Evolutionary conservation across 2,113 vertebrate genomes (phyloP).

Genomic region (Dasyurus viverrinus): DNA sequence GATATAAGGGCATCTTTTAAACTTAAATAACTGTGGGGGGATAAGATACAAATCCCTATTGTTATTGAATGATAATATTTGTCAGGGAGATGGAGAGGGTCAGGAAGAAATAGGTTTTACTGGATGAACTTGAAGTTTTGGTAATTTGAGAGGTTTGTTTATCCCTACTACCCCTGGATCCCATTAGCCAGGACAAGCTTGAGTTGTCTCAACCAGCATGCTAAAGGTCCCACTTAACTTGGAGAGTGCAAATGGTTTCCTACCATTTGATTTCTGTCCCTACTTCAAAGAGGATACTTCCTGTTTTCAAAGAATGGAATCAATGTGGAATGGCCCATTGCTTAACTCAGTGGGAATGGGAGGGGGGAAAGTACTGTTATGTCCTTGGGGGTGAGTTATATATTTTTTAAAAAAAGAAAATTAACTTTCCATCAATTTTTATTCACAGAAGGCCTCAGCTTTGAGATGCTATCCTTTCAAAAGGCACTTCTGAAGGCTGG

Average conservation of each 20-base stretch:
- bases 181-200: neutral
- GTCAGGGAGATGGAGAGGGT: neutral
- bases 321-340: neutral
- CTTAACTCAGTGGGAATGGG: neutral
- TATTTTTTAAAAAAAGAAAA: constrained; percentile 29
- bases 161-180: neutral
- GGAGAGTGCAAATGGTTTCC: neutral
- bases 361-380: constrained; percentile 18
- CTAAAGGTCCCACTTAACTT: neutral
- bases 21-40: neutral
- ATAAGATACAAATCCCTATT: neutral
- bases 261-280: neutral
- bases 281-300: constrained; percentile 43
- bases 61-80: neutral
- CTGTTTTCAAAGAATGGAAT: constrained; percentile 50
- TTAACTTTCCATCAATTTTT: constrained; percentile 51
- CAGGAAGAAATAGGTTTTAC: neutral
- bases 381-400: constrained; percentile 46
- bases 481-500: constrained; percentile 23
- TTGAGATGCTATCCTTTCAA: constrained; percentile 57
- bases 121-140: neutral
- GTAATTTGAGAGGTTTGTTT: neutral
- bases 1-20: neutral
- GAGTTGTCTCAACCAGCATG: neutral
- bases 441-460: constrained; percentile 50